Percentiles rank a stretch among this genome's conserved stretches.
Conservation (phyloP, 1,140 invertebrate genomes). For the Lordiphosa clarofinis region DNA sequence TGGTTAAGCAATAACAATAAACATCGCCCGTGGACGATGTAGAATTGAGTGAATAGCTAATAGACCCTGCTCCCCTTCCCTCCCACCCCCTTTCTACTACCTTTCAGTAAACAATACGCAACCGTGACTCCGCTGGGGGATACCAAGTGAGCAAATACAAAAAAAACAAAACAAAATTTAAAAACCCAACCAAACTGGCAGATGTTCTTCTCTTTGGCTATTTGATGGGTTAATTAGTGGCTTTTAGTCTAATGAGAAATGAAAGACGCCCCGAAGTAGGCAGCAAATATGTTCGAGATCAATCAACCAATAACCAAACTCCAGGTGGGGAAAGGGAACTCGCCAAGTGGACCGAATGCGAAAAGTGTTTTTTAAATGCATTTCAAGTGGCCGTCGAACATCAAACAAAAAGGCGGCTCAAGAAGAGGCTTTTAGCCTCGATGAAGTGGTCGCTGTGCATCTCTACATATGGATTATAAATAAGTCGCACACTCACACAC, state of each 20-base stretch:
- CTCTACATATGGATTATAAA: constrained; percentile 47
- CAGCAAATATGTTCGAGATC: constrained; percentile 11
- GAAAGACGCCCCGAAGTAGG: constrained; percentile 1
- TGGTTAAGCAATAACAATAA: no score
- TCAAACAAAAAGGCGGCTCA: constrained; percentile 42
- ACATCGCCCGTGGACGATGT: no score
- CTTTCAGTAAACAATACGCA: constrained; percentile 7
- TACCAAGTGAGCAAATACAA: constrained; percentile 64
- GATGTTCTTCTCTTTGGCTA: constrained; percentile 27
- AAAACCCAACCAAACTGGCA: constrained; percentile 27
- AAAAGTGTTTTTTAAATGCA: constrained; percentile 50
- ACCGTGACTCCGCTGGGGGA: constrained; percentile 33
- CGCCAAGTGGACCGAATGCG: constrained; percentile 21
- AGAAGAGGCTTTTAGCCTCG: constrained; percentile 62
- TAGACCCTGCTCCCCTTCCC: constrained; percentile 25
- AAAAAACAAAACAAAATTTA: constrained; percentile 11
- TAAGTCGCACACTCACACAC: constrained; percentile 27
- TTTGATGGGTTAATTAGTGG: constrained; percentile 44
- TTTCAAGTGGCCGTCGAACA: constrained; percentile 66
- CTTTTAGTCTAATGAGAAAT: constrained; percentile 64
- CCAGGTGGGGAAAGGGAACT: neutral
- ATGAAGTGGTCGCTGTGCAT: constrained; percentile 42
- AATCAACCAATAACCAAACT: constrained; percentile 47
- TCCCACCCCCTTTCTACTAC: no score
- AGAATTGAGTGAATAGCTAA: constrained; percentile 46